Evolutionary conservation across 2,797 vertebrate genomes (phyloP).

Genomic region (Botia almorhae): DNA sequence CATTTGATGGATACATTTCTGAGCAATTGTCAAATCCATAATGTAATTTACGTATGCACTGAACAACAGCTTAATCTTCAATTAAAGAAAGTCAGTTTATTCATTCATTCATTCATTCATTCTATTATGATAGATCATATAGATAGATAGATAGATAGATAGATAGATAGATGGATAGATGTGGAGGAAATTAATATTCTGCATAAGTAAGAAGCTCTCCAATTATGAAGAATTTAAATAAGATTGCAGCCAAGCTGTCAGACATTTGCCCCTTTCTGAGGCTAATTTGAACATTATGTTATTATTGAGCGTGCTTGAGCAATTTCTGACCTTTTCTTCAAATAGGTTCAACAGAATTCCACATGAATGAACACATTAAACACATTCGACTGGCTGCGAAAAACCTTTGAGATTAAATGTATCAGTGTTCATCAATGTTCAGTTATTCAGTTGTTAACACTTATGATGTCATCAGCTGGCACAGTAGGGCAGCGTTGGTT

Average conservation of each 20-base stretch:
- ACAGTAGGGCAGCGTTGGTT: not conserved
- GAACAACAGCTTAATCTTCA: not conserved
- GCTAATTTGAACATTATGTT: not conserved
- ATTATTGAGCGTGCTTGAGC: not conserved
- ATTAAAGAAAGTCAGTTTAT: not conserved
- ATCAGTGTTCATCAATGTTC: not conserved
- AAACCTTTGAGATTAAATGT: not conserved
- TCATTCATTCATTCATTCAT: not conserved
- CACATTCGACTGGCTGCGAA: not conserved
- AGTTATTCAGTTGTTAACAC: not conserved
- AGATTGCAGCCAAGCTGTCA: slow-evolving; percentile 9
- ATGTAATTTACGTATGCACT: too few relatives aligned
- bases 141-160: too few relatives aligned
- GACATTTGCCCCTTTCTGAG: not conserved
- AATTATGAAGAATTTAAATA: not conserved
- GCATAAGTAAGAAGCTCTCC: not conserved
- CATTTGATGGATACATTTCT: not conserved
- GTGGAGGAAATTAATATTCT: not conserved
- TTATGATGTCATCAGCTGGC: slow-evolving; percentile 23
- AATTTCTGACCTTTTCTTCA: slow-evolving; percentile 13
- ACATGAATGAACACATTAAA: slow-evolving; percentile 4
- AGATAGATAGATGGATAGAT: not conserved
- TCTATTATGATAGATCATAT: too few relatives aligned
- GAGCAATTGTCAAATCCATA: not conserved
- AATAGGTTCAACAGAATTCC: slow-evolving; percentile 1